Evolutionary conservation across 2,797 vertebrate species (phyloP).

Genomic region (Novumbra hubbsi): DNA sequence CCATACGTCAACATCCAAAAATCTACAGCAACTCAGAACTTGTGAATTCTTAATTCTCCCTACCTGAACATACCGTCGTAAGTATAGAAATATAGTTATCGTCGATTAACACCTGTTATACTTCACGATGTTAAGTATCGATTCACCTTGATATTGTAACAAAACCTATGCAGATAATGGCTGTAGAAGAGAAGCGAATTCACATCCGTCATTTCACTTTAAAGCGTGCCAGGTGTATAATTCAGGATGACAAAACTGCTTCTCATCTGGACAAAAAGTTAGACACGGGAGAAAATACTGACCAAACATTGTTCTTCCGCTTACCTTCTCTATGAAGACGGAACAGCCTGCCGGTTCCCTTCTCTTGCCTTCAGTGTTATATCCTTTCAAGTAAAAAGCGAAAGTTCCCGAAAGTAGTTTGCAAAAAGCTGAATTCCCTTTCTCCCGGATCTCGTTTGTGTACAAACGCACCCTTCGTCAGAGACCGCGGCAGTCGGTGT

Average conservation of each 20-base stretch:
- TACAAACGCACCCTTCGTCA: constrained; percentile 26
- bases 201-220: neutral
- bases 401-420: neutral
- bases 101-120: neutral
- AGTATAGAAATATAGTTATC: neutral
- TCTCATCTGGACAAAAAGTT: neutral
- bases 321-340: constrained; percentile 1
- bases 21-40: too few relatives aligned
- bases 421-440: neutral
- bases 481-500: neutral
- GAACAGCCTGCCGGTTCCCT: constrained; percentile 17
- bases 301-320: constrained; percentile 1
- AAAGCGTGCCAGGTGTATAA: neutral
- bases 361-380: neutral
- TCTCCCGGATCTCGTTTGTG: constrained; percentile 49
- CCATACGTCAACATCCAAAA: too few relatives aligned
- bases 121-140: neutral
- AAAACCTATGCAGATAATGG: neutral
- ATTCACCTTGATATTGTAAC: neutral
- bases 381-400: constrained; percentile 1
- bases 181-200: neutral
- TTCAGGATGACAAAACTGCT: neutral
- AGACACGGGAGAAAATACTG: neutral
- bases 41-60: too few relatives aligned
- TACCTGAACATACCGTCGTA: neutral